Evolutionary conservation across 2,888 invertebrate species (phyloP).

Genomic region (Lordiphosa fenestrarum): DNA sequence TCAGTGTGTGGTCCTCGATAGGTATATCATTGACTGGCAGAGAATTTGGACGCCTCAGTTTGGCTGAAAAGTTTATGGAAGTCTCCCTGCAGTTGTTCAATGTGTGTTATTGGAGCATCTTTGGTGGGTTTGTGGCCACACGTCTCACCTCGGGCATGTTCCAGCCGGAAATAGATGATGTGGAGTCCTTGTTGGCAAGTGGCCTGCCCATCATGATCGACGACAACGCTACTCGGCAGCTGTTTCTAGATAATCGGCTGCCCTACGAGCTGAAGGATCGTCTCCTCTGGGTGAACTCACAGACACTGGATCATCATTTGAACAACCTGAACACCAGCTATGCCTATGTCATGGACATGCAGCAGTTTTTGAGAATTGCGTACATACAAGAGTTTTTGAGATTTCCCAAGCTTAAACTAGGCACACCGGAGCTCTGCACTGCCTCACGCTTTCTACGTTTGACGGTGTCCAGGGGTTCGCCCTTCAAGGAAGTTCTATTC

Average conservation of each 20-base stretch:
- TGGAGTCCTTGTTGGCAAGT: conserved; percentile 9
- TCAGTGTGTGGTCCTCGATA: background rate
- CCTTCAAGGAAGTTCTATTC: background rate
- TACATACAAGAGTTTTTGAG: conserved; percentile 9
- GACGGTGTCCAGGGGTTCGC: conserved; percentile 2
- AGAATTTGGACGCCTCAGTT: background rate
- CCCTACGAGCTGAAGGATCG: conserved; percentile 11
- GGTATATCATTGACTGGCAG: background rate
- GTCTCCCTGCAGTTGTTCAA: background rate
- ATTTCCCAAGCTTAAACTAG: background rate
- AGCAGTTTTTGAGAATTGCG: background rate
- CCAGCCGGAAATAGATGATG: conserved; percentile 10
- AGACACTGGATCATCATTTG: background rate
- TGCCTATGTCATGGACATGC: background rate
- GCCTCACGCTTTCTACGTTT: background rate
- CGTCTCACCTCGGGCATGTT: conserved; percentile 6
- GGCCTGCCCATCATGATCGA: conserved; percentile 17
- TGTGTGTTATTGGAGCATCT: background rate
- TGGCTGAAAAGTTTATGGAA: conserved; percentile 14
- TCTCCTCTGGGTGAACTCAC: conserved; percentile 1
- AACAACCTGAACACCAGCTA: conserved; percentile 4
- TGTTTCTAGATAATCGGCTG: conserved; percentile 11
- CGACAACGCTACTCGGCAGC: background rate
- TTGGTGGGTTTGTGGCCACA: background rate
- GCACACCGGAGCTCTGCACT: conserved; percentile 14